Evolutionary conservation across 2,888 invertebrate genomes (phyloP).

Genomic region (Hydrotaea cyrtoneurina): DNA sequence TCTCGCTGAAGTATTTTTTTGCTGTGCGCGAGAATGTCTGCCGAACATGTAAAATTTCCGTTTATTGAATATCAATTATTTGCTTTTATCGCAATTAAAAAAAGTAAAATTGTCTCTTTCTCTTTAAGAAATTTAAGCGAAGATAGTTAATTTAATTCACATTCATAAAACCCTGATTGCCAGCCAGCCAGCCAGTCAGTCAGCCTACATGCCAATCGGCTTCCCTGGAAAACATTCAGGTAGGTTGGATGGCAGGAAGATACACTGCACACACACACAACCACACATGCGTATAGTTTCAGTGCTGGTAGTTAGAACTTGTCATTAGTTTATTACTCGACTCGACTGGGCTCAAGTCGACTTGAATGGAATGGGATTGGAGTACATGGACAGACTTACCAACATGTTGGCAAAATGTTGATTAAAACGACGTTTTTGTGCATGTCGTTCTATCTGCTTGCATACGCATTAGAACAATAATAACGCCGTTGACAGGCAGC

Average conservation of each 20-base stretch:
- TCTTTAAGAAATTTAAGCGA: background rate
- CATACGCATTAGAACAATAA: constrained; percentile 10
- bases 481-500: background rate
- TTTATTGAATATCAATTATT: constrained; percentile 54
- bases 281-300: background rate
- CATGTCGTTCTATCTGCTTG: background rate
- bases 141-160: background rate
- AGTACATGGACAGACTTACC: background rate
- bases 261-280: background rate
- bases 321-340: constrained; percentile 51
- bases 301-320: background rate
- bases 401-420: constrained; percentile 2
- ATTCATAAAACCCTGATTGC: background rate
- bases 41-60: constrained; percentile 38
- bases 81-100: constrained; percentile 21
- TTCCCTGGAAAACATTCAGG: background rate
- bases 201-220: background rate
- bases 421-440: constrained; percentile 3
- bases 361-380: background rate
- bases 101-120: constrained; percentile 2
- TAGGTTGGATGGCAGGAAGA: constrained; percentile 12
- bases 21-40: background rate
- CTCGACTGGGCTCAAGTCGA: background rate
- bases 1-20: background rate
- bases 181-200: background rate